Percentiles rank a stretch among this genome's conserved stretches.
Evolutionary conservation across 1,140 invertebrate species (phyloP).

Genomic region (Neodiprion fabricii): DNA sequence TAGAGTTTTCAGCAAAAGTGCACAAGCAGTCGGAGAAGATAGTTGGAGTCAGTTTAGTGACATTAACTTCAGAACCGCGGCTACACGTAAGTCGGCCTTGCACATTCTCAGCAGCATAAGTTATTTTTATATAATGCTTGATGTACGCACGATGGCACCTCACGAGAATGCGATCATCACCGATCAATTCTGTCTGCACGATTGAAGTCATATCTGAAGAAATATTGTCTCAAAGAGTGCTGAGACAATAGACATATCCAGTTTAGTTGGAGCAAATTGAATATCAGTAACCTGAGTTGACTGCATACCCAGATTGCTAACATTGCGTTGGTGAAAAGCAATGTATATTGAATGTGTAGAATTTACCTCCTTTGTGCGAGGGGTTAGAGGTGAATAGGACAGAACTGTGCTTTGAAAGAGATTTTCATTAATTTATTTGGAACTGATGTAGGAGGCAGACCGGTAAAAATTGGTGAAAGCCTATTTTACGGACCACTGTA

Average conservation of each 20-base stretch:
- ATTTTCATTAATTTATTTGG: too few species aligned
- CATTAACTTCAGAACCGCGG: constrained; percentile 64
- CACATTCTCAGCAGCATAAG: neutral
- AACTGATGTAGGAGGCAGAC: too few species aligned
- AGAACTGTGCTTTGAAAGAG: too few species aligned
- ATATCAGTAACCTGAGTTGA: constrained; percentile 8
- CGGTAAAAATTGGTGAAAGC: too few species aligned
- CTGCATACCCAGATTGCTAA: neutral
- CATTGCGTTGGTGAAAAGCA: too few species aligned
- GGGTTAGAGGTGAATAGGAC: too few species aligned
- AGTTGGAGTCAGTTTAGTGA: constrained; percentile 71
- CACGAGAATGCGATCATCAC: neutral
- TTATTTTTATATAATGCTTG: neutral
- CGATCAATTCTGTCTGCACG: too few species aligned
- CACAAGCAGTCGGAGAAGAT: constrained; percentile 57
- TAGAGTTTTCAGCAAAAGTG: constrained; percentile 67
- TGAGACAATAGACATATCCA: neutral
- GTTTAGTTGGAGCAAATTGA: constrained; percentile 14
- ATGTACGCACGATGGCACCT: neutral
- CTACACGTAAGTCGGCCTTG: constrained; percentile 59
- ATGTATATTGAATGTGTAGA: too few species aligned
- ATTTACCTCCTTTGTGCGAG: too few species aligned
- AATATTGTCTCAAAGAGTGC: too few species aligned
- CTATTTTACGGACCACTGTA: too few species aligned
- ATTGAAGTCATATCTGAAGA: too few species aligned